Evolutionary conservation across 2,888 invertebrate genomes (phyloP).

Genomic region (Callimorpha dominula): DNA sequence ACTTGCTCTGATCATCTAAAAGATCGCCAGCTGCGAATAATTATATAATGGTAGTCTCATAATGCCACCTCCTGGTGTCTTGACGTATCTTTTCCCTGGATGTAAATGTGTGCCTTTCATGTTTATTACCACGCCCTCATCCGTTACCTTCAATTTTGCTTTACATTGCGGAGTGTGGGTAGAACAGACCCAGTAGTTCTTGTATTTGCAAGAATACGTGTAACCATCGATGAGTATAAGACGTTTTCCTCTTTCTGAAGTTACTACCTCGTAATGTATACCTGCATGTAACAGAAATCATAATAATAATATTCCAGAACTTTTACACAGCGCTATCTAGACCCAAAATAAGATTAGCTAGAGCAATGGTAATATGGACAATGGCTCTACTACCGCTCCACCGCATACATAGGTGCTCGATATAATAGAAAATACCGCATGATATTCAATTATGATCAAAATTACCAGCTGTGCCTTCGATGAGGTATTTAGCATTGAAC

Average conservation of each 20-base stretch:
- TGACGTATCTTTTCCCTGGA: constrained; percentile 21
- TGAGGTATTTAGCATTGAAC: too few relatives aligned
- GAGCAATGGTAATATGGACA: too few relatives aligned
- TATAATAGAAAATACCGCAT: too few relatives aligned
- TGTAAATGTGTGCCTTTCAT: constrained; percentile 38
- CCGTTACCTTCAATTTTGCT: constrained; percentile 23
- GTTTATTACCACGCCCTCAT: neutral
- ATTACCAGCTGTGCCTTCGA: too few relatives aligned
- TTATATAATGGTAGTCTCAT: neutral
- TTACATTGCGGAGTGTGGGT: constrained; percentile 36
- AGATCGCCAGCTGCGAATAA: neutral
- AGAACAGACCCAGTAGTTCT: constrained; percentile 54
- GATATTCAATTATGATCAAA: too few relatives aligned
- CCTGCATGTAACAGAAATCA: neutral
- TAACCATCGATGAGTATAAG: constrained; percentile 58
- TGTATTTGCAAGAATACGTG: constrained; percentile 49
- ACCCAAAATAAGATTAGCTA: too few relatives aligned
- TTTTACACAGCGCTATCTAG: too few relatives aligned
- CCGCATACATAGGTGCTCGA: too few relatives aligned
- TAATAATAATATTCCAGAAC: neutral
- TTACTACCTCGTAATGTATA: constrained; percentile 40
- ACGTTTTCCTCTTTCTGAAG: constrained; percentile 56
- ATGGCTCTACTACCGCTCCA: too few relatives aligned
- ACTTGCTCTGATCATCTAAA: too few relatives aligned
- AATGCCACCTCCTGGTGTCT: constrained; percentile 5